A percentile compares a stretch with the other conserved stretches of the same genome.
Evolutionary conservation across 1,140 invertebrate species (phyloP).

Genomic region (Trichonephila clavata): DNA sequence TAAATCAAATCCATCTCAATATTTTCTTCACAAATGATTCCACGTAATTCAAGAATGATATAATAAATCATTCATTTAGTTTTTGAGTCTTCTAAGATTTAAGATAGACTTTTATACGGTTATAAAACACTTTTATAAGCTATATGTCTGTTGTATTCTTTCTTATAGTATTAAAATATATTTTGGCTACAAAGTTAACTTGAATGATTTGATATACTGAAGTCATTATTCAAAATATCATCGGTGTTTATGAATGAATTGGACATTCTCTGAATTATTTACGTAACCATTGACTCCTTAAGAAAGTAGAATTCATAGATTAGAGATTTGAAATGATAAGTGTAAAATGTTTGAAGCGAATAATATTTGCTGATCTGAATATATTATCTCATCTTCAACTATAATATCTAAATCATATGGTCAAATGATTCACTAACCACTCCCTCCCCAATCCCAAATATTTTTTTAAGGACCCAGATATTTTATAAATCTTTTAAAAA

Average conservation of each 20-base stretch:
- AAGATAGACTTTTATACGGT: background rate
- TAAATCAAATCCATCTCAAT: background rate
- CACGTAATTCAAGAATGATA: conserved; percentile 28
- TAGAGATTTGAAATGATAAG: too few species aligned
- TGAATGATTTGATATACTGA: background rate
- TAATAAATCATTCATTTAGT: conserved; percentile 24
- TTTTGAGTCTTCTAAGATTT: background rate
- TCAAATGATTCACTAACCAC: too few species aligned
- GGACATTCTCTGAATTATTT: background rate
- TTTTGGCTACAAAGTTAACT: background rate
- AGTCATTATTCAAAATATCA: background rate
- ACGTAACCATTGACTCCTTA: background rate
- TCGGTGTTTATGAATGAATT: background rate
- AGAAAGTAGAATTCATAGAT: too few species aligned
- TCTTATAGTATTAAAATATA: background rate
- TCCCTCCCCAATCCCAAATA: too few species aligned
- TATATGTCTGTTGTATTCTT: background rate
- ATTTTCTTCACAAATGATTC: conserved; percentile 49
- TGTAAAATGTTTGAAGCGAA: too few species aligned
- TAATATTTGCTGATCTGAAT: too few species aligned
- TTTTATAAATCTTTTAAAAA: too few species aligned
- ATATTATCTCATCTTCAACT: too few species aligned
- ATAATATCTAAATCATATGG: too few species aligned
- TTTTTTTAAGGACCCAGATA: too few species aligned
- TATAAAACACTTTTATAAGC: background rate